Base-by-base conservation (phyloP, 2,888 invertebrate species). In the Aporophyla nigra region DNA sequence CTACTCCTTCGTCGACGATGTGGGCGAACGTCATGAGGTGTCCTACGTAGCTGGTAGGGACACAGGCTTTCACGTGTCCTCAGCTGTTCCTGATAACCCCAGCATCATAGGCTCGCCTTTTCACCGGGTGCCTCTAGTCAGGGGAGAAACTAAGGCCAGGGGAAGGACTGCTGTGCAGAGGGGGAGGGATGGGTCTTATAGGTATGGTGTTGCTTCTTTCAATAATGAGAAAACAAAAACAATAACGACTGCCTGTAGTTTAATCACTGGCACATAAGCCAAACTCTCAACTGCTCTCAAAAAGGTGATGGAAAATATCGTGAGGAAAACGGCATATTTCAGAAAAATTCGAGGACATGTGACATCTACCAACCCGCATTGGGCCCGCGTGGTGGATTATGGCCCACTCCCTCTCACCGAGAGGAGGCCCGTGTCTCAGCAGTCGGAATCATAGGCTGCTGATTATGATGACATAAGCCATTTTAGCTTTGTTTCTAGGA, bases 61-160 rank as follows among this genome's bases (percentile, higher is more conserved):
- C 82, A 98, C 98, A 0, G 98, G 98, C 0, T 98, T 98, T 93
- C 98, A 98, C 90, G 98, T 98, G 3, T 97, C 97, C 43, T 98
- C 97, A 0, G 97, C 97, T 0, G 97, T 97, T 83, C 98, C 98
- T 0, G 98, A 98, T 90, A 97, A 97, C 43, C 97, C 98, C 67
- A 97, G 97, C 5, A 96, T 97, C 70, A 97, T 97, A 56, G 98
- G 97, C 0, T 97, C 97, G 0, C 97, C 98, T 0, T 98, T 97
- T 91, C 98, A 98, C 87, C 96, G 97, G 46, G 97, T 97, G 1
- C 97, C 97, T 0, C 91, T 97, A 2, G 97, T 97, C 16, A 97
- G 97, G 80, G 97, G 97, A 0, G 97, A 97, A 84, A 97, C 97
- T 0, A 97, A 97, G 79, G 97, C 98, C 0, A 96, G 98, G 69